Percentiles rank a stretch among this genome's conserved stretches.
These are phyloP conservation scores for Amphipyra berbera DNA, from an alignment of 2,888 invertebrate species.

Conservation along the genomic window DNA sequence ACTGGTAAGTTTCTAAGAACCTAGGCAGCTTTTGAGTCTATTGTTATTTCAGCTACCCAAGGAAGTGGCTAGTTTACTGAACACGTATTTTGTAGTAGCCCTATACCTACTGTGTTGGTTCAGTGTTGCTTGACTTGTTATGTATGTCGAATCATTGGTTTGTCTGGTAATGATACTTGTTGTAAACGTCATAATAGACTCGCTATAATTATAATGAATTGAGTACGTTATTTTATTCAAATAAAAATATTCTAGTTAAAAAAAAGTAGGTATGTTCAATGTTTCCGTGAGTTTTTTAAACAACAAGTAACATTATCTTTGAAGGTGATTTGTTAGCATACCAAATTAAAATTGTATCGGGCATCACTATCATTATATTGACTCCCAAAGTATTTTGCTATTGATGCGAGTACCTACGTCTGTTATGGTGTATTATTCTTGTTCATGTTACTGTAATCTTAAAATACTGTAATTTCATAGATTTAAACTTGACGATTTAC, in stretches of 20 bases:
- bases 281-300: constrained; percentile 19
- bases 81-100: constrained; percentile 59
- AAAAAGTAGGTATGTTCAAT: not conserved
- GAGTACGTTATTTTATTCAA: constrained; percentile 1
- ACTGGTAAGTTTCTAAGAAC: not conserved
- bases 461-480: constrained; percentile 87
- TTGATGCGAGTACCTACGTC: constrained; percentile 74
- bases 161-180: constrained; percentile 66
- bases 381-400: constrained; percentile 73
- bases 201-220: too few relatives aligned
- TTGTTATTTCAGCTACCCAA: not conserved
- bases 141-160: constrained; percentile 59
- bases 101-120: constrained; percentile 69
- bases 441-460: constrained; percentile 89
- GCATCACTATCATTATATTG: constrained; percentile 63
- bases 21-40: not conserved
- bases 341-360: constrained; percentile 60
- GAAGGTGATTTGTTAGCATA: constrained; percentile 56
- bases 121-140: constrained; percentile 71
- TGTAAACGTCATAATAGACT: constrained; percentile 25
- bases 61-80: not conserved
- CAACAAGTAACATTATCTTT: constrained; percentile 60
- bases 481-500: constrained; percentile 84
- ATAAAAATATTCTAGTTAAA: not conserved
- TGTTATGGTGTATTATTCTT: constrained; percentile 83